Percentiles rank a stretch among this genome's conserved stretches.
Conservation (phyloP, 2,888 invertebrate species). For the Cantharis rustica region DNA sequence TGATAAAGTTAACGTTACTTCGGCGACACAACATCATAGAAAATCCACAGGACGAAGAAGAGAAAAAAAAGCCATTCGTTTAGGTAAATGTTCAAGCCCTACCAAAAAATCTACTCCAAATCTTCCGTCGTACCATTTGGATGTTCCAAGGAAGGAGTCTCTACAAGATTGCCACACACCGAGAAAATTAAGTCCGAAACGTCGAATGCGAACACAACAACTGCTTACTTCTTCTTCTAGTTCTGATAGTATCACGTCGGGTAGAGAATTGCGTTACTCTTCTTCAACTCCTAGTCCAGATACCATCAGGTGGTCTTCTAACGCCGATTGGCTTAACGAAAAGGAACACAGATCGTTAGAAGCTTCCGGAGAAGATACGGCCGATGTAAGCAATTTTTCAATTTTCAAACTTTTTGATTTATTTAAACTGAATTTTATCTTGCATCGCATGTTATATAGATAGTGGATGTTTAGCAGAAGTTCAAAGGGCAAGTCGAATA, state of each 20-base stretch:
- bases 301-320: constrained; percentile 53
- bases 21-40: constrained; percentile 60
- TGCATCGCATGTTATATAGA: not conserved
- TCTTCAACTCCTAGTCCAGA: constrained; percentile 57
- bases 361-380: constrained; percentile 59
- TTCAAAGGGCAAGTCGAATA: not conserved
- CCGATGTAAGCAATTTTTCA: constrained; percentile 53
- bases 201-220: constrained; percentile 60
- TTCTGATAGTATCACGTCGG: constrained; percentile 63
- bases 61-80: constrained; percentile 63
- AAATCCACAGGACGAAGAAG: constrained; percentile 68
- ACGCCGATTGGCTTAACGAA: constrained; percentile 52
- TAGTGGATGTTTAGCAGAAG: not conserved
- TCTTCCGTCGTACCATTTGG: constrained; percentile 62
- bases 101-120: constrained; percentile 61
- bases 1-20: constrained; percentile 61
- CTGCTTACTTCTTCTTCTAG: constrained; percentile 64
- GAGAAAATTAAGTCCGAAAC: constrained; percentile 63
- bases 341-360: constrained; percentile 51
- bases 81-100: constrained; percentile 60
- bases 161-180: constrained; percentile 52
- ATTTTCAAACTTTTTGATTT: not conserved
- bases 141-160: constrained; percentile 61
- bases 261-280: constrained; percentile 54
- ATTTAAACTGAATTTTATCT: not conserved